Evolutionary conservation across 2,888 invertebrate genomes (phyloP).

Genomic region (Nephrotoma guestfalica): DNA sequence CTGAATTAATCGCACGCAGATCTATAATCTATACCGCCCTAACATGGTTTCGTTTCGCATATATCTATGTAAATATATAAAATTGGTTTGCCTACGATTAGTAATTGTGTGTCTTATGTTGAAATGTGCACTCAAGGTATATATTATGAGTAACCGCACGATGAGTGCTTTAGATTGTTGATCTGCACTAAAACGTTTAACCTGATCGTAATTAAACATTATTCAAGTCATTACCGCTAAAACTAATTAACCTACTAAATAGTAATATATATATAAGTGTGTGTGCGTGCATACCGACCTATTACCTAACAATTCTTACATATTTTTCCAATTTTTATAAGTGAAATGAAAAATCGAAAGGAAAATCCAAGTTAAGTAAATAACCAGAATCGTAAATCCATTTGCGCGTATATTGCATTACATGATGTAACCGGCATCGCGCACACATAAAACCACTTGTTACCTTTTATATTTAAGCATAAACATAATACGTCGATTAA

Average conservation of each 20-base stretch:
- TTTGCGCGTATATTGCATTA: not conserved
- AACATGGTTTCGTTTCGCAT: not conserved
- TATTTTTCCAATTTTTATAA: not conserved
- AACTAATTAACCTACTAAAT: not conserved
- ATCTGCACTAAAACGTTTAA: not conserved
- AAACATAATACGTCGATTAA: not conserved
- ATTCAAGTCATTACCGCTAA: not conserved
- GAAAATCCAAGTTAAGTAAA: not conserved
- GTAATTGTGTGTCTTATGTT: not conserved
- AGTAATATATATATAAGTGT: not conserved
- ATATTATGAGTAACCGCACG: not conserved
- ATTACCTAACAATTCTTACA: not conserved
- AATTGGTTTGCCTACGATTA: not conserved
- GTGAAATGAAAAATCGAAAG: not conserved
- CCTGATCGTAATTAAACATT: not conserved
- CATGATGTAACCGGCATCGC: not conserved
- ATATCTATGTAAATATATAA: not conserved
- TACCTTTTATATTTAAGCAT: not conserved
- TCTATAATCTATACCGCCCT: not conserved
- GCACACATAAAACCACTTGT: not conserved
- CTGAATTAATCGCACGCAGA: not conserved
- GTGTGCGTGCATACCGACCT: not conserved
- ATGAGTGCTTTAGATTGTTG: not conserved
- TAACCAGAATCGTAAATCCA: not conserved
- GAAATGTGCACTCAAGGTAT: not conserved